These are phyloP conservation scores for Octonoba sinensis DNA, from an alignment of 2,888 invertebrate species.

Conservation along the genomic window DNA sequence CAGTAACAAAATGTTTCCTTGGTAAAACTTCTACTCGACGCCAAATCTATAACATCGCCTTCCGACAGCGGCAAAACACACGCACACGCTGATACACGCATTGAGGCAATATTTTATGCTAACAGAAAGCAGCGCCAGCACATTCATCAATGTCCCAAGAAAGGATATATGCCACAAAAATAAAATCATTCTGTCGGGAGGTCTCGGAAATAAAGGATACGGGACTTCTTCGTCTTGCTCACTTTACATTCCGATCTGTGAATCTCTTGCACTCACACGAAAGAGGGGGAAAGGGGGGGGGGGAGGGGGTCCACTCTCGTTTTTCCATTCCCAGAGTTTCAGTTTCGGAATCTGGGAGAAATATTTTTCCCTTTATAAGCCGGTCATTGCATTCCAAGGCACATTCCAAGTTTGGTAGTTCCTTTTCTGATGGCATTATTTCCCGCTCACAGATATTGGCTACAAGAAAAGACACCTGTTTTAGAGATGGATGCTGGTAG, in stretches of 20 bases:
- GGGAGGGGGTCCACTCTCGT: constrained; percentile 20
- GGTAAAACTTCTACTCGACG: too few species aligned
- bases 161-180: background rate
- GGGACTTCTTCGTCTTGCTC: background rate
- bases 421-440: constrained; percentile 33
- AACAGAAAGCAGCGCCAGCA: background rate
- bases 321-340: constrained; percentile 30
- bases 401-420: constrained; percentile 28
- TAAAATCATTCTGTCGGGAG: constrained; percentile 3
- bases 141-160: constrained; percentile 6
- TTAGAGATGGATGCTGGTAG: too few species aligned
- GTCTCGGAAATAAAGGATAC: background rate
- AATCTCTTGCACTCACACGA: constrained; percentile 39
- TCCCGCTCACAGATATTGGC: background rate
- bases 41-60: too few species aligned
- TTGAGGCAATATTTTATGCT: constrained; percentile 1
- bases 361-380: constrained; percentile 50
- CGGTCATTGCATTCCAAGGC: constrained; percentile 34
- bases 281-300: too few species aligned
- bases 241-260: constrained; percentile 41
- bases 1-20: too few species aligned
- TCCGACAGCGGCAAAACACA: too few species aligned
- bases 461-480: too few species aligned
- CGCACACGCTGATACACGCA: too few species aligned
- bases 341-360: constrained; percentile 27